These are phyloP conservation scores for Lanius ludovicianus DNA, from an alignment of 2,113 vertebrate genomes.

Conservation along the genomic window DNA sequence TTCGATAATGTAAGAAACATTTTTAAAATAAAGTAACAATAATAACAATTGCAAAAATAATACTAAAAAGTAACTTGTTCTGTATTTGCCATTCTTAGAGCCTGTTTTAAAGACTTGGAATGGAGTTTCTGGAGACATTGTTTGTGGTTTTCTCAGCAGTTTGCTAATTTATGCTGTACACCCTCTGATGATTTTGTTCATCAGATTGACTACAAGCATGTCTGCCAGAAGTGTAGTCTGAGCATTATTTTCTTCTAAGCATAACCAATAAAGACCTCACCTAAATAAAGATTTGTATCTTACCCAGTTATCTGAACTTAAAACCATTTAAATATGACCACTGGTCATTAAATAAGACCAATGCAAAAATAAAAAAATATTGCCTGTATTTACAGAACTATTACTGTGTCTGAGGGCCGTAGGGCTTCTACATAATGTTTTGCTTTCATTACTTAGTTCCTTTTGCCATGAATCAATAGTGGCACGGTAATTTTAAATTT, in stretches of 20 bases:
- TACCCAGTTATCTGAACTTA: not conserved
- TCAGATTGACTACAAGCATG: not conserved
- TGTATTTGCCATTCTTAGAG: not conserved
- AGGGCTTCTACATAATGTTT: not conserved
- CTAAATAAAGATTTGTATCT: not conserved
- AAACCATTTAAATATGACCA: not conserved
- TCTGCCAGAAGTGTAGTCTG: not conserved
- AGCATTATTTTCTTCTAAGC: not conserved
- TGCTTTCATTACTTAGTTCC: not conserved
- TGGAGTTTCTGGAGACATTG: not conserved
- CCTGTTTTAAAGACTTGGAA: not conserved
- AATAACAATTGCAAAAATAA: not conserved
- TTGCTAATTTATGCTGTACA: not conserved
- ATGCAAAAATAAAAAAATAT: not conserved
- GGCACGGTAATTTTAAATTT: not conserved
- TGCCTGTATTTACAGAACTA: not conserved
- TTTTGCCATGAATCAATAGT: not conserved
- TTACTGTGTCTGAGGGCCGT: not conserved
- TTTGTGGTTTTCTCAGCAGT: not conserved
- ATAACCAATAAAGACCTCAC: not conserved
- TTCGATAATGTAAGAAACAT: not conserved
- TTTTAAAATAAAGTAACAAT: not conserved
- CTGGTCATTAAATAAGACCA: not conserved
- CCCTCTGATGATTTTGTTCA: not conserved
- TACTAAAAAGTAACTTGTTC: not conserved